These are phyloP conservation scores for Ecdyonurus torrentis DNA, from an alignment of 2,888 invertebrate species.

Conservation along the genomic window DNA sequence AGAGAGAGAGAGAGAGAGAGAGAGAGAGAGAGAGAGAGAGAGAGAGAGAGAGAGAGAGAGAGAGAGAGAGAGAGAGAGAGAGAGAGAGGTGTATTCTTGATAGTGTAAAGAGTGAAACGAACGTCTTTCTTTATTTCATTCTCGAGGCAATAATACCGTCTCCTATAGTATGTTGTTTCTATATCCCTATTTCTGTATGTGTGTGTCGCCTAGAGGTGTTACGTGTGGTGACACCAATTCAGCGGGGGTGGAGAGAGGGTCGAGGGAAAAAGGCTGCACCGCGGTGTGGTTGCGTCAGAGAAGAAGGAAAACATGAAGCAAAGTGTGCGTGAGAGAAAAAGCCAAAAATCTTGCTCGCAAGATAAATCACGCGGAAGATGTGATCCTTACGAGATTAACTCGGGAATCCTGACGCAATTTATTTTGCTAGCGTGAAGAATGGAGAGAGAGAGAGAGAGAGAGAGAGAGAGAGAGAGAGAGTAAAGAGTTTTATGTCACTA, in stretches of 20 bases:
- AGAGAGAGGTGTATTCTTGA: background rate
- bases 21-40: too few relatives aligned
- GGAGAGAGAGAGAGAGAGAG: background rate
- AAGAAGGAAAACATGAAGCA: too few relatives aligned
- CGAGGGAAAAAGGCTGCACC: too few relatives aligned
- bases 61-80: background rate
- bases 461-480: background rate
- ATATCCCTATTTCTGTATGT: background rate
- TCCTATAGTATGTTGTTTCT: background rate
- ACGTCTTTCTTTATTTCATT: background rate
- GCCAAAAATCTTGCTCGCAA: background rate
- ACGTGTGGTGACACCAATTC: background rate
- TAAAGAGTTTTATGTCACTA: background rate
- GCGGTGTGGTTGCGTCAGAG: too few relatives aligned
- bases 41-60: too few relatives aligned
- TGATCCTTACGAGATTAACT: constrained; percentile 2
- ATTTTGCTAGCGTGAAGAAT: background rate
- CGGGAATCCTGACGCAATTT: constrained; percentile 1
- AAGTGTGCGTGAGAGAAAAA: too few relatives aligned
- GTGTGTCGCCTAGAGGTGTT: too few relatives aligned
- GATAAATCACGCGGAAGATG: background rate
- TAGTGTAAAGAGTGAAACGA: too few relatives aligned
- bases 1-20: too few relatives aligned
- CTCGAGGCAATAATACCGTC: background rate
- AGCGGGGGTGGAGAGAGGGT: background rate